Base-by-base conservation (phyloP, 1,140 invertebrate genomes). In the Lutraria rhynchaena region DNA sequence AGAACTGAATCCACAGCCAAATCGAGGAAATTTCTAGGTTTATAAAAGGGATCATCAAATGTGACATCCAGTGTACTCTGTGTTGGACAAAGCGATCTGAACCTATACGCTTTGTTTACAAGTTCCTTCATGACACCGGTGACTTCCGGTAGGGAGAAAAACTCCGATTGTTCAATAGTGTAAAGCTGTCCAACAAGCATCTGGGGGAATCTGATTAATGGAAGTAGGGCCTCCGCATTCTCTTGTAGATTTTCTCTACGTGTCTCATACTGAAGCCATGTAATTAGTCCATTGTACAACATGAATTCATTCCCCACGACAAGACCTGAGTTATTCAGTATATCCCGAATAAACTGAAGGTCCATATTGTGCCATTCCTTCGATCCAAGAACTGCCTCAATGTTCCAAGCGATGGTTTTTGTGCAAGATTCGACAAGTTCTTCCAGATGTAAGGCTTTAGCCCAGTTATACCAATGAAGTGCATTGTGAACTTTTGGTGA, bases 351-450 rank as follows among this genome's bases (percentile, higher is more conserved):
- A 86, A 92, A 92, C 57, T 92, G 90, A 29, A 90, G 74, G 69
- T 92, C 92, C 91, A 92, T 91, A 46, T 78, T 82, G 15, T 86
- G 61, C 91, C 91, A 92, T 61, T 92, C 90, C n/a, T 86, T 49
- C 2, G 87, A 85, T 0, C 85, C 82, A 0, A 92, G 80, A 13
- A 92, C 82, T n/a, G 86, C 83, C 49, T 89, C 86, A 27, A 89
- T 87, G 83, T 92, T 92, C 91, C 91, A 92, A 2, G 91, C 87
- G n/a, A 92, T 92, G 11, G 91, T 92, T 65, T 89, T 88, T 17
- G 88, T 86, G 85, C 92, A 92, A 33, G 90, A 88, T 17, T 88
- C 67, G 9, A 90, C 84, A 35, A 92, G 85, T 11, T 87, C 85
- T 1, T 85, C 81, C 35, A 92, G 83, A 71, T 89, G 82, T 0